These are phyloP conservation scores for Poecilia latipinna DNA, from an alignment of 2,113 vertebrate genomes.

Conservation along the genomic window DNA sequence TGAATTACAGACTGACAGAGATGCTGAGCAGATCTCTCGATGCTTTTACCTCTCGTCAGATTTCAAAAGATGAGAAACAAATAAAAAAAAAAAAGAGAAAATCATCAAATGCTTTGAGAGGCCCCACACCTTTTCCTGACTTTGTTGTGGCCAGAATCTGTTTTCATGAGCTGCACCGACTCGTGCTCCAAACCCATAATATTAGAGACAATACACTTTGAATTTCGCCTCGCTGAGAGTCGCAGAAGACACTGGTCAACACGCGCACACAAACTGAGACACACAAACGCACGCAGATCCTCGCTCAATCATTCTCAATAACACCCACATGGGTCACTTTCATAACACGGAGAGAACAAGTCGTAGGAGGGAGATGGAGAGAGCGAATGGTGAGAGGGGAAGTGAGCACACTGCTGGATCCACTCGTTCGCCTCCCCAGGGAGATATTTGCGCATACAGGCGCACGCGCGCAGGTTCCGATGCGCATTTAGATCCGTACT, in stretches of 20 bases:
- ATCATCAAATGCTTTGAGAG: slow-evolving; percentile 20
- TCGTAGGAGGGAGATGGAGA: slow-evolving; percentile 75
- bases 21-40: slow-evolving; percentile 22
- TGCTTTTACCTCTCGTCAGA: slow-evolving; percentile 34
- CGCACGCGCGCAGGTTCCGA: slow-evolving; percentile 18
- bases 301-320: slow-evolving; percentile 74
- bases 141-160: slow-evolving; percentile 38
- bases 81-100: neutral
- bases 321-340: slow-evolving; percentile 82
- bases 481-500: slow-evolving; percentile 16
- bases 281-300: slow-evolving; percentile 43
- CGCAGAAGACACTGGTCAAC: slow-evolving; percentile 41
- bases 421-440: slow-evolving; percentile 59
- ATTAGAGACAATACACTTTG: slow-evolving; percentile 53
- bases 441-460: slow-evolving; percentile 57
- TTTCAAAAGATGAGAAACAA: slow-evolving; percentile 34
- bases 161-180: slow-evolving; percentile 38
- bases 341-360: slow-evolving; percentile 76
- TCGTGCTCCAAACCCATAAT: slow-evolving; percentile 41
- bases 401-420: slow-evolving; percentile 70
- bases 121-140: slow-evolving; percentile 34
- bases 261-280: slow-evolving; percentile 32
- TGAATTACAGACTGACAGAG: neutral
- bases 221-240: slow-evolving; percentile 44
- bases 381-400: slow-evolving; percentile 58